Base-by-base conservation (phyloP, 2,113 vertebrate genomes). In the Pygoscelis adeliae region DNA sequence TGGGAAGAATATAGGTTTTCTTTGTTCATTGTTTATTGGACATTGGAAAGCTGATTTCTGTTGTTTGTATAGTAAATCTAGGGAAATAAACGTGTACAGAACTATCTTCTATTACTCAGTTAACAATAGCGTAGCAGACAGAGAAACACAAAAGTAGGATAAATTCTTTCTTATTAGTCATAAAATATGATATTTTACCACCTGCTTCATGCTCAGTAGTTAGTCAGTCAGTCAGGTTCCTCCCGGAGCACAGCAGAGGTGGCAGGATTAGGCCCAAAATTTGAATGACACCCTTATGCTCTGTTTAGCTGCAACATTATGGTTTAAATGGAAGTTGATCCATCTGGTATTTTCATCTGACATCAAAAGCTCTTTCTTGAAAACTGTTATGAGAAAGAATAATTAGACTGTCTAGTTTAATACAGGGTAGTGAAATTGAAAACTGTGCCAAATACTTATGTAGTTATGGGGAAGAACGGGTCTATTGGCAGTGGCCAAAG, bases 281-380 rank as follows among this genome's bases (percentile, higher is more conserved):
- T 53, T 89, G 95, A 96, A 67, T 96, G 81, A 86, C 72, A 94
- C 34, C 85, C 71, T 93, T 78, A 82, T 52, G 77, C 47, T 90
- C 62, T 94, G n/a, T 87, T 94, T 90, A 96, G 69, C 70, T 96
- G 73, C 85, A 92, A 6, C 59, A 5, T 71, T 72, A 49, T 77
- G 59, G 50, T 95, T 86, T 92, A 93, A 89, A 86, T 87, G 67
- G 61, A 93, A 70, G 53, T 53, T 61, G 73, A 90, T 91, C 84
- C 83, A 89, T 96, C 85, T 95, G 89, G 71, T 95, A 80, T 93
- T 93, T 95, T 92, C 76, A 73, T 90, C 79, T 46, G 93, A 52
- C 52, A 65, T 79, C 13, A 21, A 78, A 92, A 91, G 50, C 47
- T 96, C 67, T 56, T 67, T 34, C 71, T 71, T 80, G 70, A 80